Percentiles rank a stretch among this genome's conserved stretches.
These are phyloP conservation scores for Yponomeuta plumbellus DNA, from an alignment of 2,888 invertebrate genomes.

Conservation along the genomic window DNA sequence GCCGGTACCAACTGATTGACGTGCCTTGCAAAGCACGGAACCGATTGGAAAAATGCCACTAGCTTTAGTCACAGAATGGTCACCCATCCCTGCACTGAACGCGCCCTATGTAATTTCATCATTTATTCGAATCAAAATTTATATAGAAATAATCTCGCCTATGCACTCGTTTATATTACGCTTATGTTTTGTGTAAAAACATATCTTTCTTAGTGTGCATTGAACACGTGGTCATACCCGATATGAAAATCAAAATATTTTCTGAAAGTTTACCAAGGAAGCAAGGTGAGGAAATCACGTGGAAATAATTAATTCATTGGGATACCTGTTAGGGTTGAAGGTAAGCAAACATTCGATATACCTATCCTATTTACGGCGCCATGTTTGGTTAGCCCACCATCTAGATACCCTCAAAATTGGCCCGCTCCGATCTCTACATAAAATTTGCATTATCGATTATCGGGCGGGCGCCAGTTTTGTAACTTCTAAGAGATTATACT, in stretches of 20 bases:
- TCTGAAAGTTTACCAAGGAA: neutral
- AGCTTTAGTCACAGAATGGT: no score
- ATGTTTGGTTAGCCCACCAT: neutral
- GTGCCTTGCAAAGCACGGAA: no score
- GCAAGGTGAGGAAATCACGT: neutral
- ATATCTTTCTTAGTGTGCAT: no score
- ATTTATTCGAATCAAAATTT: no score
- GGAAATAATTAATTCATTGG: neutral
- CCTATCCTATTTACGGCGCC: neutral
- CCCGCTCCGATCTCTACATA: slow-evolving; percentile 62
- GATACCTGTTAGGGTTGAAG: neutral
- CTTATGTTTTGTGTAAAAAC: no score
- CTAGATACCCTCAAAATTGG: slow-evolving; percentile 40
- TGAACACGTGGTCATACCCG: no score
- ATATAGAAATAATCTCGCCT: no score
- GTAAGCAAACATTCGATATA: neutral
- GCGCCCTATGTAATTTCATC: no score
- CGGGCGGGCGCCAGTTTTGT: neutral
- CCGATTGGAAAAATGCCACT: no score
- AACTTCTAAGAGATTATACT: slow-evolving; percentile 3
- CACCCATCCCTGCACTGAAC: no score
- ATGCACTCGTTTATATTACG: no score
- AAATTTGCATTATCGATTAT: slow-evolving; percentile 69
- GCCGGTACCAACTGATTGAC: no score
- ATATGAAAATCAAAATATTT: neutral